phyloP scores from a whole-genome alignment of 2,888 invertebrate genomes.

The Deroplatys truncata region DNA sequence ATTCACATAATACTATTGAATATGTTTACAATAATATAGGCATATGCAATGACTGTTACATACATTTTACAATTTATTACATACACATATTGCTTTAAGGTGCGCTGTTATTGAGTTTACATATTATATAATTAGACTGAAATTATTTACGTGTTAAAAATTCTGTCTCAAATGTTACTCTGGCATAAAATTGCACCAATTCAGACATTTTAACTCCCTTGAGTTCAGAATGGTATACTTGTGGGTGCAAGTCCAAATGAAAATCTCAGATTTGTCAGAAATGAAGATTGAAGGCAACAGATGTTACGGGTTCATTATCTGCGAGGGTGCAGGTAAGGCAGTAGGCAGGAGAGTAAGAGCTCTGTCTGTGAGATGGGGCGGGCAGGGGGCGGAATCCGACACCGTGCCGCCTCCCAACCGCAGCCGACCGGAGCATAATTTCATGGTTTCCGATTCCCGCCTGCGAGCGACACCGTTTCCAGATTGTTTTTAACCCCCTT shows the following conservation, averaged over 20 bases:
- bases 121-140: too few relatives aligned
- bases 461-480: background rate
- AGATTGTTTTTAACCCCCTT: background rate
- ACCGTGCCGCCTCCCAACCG: background rate
- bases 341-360: background rate
- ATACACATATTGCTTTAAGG: too few relatives aligned
- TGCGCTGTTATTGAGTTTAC: too few relatives aligned
- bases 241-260: background rate
- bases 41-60: too few relatives aligned
- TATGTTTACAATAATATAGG: too few relatives aligned
- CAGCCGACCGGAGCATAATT: constrained; percentile 19
- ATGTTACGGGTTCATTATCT: background rate
- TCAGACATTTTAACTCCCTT: too few relatives aligned
- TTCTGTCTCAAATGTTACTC: too few relatives aligned
- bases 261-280: background rate
- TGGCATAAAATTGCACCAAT: too few relatives aligned
- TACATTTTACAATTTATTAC: too few relatives aligned
- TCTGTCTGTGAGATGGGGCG: background rate
- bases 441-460: constrained; percentile 20
- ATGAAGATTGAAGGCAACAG: background rate
- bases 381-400: background rate
- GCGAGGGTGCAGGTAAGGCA: background rate
- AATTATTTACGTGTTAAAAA: too few relatives aligned
- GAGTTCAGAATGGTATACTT: too few relatives aligned
- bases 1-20: too few relatives aligned